Conservation (phyloP, 1,140 invertebrate species). For the Portunus trituberculatus region DNA sequence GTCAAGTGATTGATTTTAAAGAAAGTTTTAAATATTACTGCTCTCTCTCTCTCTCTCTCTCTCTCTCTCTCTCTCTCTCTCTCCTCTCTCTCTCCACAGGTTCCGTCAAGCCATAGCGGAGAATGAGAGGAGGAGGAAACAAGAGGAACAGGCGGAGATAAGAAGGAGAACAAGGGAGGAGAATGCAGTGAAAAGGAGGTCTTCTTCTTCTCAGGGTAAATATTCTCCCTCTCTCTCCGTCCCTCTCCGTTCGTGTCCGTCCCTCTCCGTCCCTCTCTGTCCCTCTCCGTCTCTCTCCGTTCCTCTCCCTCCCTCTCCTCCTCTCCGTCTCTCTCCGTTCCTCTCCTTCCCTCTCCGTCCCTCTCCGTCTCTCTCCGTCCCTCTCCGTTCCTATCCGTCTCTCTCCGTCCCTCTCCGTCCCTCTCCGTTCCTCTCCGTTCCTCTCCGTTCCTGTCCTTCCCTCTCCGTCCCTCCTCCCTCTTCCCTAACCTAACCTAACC, state of each 20-base stretch:
- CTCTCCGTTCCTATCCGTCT: neutral
- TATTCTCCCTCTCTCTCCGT: neutral
- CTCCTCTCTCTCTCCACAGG: no score
- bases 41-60: no score
- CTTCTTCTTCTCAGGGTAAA: constrained; percentile 71
- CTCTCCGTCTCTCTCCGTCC: neutral
- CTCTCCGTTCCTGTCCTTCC: no score
- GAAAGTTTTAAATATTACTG: no score
- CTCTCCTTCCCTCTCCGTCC: neutral
- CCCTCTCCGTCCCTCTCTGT: neutral
- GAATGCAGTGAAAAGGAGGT: constrained; percentile 79
- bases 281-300: neutral
- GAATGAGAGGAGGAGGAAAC: neutral
- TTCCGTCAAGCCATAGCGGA: no score
- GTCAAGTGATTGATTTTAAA: no score
- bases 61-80: no score
- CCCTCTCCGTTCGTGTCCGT: neutral
- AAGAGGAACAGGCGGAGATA: neutral
- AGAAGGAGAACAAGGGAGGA: neutral
- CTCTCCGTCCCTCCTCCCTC: no score
- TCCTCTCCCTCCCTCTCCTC: neutral
- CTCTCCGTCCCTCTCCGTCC: neutral
- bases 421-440: neutral
- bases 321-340: neutral
- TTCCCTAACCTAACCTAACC: neutral